Percentiles rank a stretch among this genome's conserved stretches.
phyloP scores from a whole-genome alignment of 2,113 vertebrate genomes.

The Donacobius atricapilla region DNA sequence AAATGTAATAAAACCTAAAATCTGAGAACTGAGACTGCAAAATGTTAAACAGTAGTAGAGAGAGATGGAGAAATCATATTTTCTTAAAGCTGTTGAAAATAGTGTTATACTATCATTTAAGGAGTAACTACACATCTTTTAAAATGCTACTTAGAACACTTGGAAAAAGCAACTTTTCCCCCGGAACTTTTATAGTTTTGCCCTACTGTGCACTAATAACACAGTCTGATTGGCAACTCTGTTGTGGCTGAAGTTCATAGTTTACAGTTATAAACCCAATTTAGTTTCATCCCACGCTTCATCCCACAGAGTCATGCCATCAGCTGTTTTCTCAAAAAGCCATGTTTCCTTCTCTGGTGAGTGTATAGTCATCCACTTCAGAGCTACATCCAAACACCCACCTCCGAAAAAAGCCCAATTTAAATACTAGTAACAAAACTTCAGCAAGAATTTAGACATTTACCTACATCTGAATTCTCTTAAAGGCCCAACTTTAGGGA shows the following conservation, averaged over 20 bases:
- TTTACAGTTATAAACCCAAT: not conserved
- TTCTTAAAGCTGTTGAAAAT: not conserved
- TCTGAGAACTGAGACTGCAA: not conserved
- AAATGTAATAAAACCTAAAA: not conserved
- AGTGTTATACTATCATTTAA: not conserved
- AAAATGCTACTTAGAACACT: not conserved
- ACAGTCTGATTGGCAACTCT: not conserved
- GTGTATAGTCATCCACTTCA: not conserved
- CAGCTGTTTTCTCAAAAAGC: not conserved
- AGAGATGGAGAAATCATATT: not conserved
- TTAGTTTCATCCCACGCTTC: not conserved
- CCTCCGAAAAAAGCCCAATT: rapidly evolving
- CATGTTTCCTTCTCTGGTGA: not conserved
- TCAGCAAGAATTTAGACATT: not conserved
- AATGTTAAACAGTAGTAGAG: not conserved
- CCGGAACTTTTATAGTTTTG: not conserved
- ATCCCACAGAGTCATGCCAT: not conserved
- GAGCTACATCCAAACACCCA: not conserved
- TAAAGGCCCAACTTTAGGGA: not conserved
- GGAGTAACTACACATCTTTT: not conserved
- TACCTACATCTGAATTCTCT: not conserved
- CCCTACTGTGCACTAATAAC: not conserved
- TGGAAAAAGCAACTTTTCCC: not conserved
- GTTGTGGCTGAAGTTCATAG: not conserved
- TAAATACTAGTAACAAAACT: not conserved